Conservation (phyloP, 2,888 invertebrate genomes). For the Andrena chrysosceles region DNA sequence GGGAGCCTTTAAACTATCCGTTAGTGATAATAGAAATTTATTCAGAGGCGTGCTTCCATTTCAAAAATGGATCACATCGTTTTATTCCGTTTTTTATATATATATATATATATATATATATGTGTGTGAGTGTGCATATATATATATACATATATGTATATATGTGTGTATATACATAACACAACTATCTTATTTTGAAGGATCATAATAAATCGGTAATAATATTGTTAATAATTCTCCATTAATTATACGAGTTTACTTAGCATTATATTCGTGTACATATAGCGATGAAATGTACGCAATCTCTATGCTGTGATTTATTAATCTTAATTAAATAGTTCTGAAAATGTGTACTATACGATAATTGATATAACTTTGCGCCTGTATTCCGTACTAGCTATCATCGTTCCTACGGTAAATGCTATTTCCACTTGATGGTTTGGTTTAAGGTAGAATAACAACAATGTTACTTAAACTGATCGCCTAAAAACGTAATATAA, state of each 20-base stretch:
- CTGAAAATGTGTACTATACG: constrained; percentile 65
- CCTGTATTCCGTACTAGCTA: constrained; percentile 69
- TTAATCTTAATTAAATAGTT: constrained; percentile 68
- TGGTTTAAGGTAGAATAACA: constrained; percentile 65
- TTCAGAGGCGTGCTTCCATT: constrained; percentile 60
- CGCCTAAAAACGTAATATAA: constrained; percentile 71
- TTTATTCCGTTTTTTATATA: constrained; percentile 76
- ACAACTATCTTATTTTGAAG: constrained; percentile 76
- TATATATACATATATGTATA: constrained; percentile 72
- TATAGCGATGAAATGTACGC: constrained; percentile 67
- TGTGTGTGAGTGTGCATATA: constrained; percentile 70
- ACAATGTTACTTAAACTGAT: constrained; percentile 61
- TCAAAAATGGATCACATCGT: constrained; percentile 75
- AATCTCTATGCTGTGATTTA: constrained; percentile 62
- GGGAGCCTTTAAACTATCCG: neutral
- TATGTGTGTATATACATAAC: constrained; percentile 78
- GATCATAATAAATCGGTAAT: constrained; percentile 75
- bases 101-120: constrained; percentile 43
- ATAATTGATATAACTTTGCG: constrained; percentile 72
- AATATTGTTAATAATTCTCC: constrained; percentile 73
- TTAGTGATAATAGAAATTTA: constrained; percentile 40
- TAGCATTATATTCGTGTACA: constrained; percentile 67
- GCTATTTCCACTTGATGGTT: constrained; percentile 60
- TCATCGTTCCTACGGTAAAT: constrained; percentile 66
- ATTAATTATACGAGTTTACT: constrained; percentile 75